phyloP scores from a whole-genome alignment of 2,113 vertebrate species.

The Rallus limicola region DNA sequence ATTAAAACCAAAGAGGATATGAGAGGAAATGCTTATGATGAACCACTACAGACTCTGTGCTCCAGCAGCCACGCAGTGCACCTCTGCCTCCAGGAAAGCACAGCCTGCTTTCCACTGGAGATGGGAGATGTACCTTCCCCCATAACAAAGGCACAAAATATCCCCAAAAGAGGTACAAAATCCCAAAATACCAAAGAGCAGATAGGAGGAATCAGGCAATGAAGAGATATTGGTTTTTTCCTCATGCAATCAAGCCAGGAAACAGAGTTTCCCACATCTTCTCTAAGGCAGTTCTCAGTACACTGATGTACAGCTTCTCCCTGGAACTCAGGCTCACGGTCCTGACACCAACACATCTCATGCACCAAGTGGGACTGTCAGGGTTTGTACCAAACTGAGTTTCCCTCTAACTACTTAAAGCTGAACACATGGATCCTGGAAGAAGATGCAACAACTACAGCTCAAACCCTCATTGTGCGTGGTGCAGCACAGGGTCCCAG shows the following conservation, averaged over 20 bases:
- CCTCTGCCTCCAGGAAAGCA: neutral
- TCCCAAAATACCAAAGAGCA: neutral
- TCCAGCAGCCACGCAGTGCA: neutral
- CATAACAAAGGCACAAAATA: no score
- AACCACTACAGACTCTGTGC: neutral
- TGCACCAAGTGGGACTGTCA: fast-evolving
- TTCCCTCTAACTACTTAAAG: neutral
- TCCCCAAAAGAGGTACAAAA: neutral
- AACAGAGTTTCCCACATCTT: neutral
- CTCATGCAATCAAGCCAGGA: neutral
- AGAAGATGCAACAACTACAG: neutral
- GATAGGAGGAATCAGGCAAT: neutral
- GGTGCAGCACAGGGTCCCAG: neutral
- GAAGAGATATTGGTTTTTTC: neutral
- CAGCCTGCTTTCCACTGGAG: neutral
- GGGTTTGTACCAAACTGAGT: neutral
- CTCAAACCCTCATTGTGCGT: neutral
- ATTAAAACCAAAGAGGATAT: neutral
- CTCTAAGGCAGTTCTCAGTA: neutral
- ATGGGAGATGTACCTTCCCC: neutral
- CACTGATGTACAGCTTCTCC: neutral
- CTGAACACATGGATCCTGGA: neutral
- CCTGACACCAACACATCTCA: neutral
- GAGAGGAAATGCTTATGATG: neutral
- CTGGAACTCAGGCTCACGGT: neutral